Percentiles rank a stretch among this genome's conserved stretches.
Evolutionary conservation across 2,113 vertebrate species (phyloP).

Genomic region (Sula dactylatra): DNA sequence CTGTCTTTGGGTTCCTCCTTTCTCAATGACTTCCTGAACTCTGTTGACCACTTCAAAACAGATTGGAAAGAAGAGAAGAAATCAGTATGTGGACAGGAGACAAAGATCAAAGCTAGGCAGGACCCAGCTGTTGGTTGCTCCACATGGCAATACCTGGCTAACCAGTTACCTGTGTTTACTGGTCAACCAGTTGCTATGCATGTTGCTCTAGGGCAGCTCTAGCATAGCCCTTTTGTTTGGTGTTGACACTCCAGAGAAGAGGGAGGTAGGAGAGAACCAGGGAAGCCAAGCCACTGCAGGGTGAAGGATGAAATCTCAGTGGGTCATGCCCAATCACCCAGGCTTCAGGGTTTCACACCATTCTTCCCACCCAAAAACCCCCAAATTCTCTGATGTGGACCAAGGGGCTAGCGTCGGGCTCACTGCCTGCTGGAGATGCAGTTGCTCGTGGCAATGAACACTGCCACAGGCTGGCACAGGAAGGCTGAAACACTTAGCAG

Average conservation of each 20-base stretch:
- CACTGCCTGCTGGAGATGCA: background rate
- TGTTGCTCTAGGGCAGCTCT: background rate
- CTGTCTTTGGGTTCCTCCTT: background rate
- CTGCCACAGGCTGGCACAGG: background rate
- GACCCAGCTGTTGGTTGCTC: background rate
- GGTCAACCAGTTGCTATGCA: too few species aligned
- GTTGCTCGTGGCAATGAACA: background rate
- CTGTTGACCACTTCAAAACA: background rate
- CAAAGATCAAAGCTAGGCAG: background rate
- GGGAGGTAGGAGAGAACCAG: background rate
- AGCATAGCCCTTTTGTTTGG: background rate
- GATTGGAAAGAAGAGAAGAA: background rate
- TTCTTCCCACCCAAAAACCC: accelerated
- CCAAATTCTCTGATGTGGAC: background rate
- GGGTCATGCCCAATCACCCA: background rate
- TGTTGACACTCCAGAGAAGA: background rate
- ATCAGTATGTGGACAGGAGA: background rate
- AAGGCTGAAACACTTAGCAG: background rate
- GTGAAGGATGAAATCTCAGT: background rate
- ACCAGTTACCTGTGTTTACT: background rate
- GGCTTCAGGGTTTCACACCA: background rate
- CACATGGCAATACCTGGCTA: background rate
- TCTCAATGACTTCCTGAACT: background rate
- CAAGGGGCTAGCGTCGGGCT: accelerated
- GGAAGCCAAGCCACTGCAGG: accelerated